Percentiles rank a stretch among this genome's conserved stretches.
These are phyloP conservation scores for Cheilosia vulpina DNA, from an alignment of 2,888 invertebrate species.

Conservation along the genomic window DNA sequence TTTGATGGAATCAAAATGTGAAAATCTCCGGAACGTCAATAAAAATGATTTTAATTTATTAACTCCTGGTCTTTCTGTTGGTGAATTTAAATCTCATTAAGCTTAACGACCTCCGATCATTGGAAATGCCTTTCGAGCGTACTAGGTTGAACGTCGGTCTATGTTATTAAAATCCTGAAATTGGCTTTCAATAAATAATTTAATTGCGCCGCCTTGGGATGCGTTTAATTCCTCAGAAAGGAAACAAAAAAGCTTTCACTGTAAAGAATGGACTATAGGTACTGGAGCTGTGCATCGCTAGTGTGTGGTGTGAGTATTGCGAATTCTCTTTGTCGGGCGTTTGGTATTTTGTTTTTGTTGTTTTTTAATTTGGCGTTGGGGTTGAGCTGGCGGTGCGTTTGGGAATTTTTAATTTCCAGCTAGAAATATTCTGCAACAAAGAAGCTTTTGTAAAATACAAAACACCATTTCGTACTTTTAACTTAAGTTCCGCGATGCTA, in stretches of 20 bases:
- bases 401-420: conserved; percentile 22
- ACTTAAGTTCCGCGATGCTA: background rate
- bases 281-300: too few relatives aligned
- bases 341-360: background rate
- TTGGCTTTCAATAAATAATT: conserved; percentile 10
- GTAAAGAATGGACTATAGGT: background rate
- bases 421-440: background rate
- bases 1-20: background rate
- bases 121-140: background rate
- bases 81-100: background rate
- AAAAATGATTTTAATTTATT: conserved; percentile 16
- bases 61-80: background rate
- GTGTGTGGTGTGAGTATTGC: too few relatives aligned
- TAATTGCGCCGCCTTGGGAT: background rate
- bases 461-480: background rate
- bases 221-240: background rate
- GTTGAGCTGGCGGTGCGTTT: background rate
- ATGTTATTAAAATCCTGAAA: background rate
- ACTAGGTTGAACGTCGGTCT: background rate
- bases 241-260: background rate
- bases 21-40: background rate
- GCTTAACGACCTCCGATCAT: background rate
- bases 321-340: background rate
- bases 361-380: too few relatives aligned
- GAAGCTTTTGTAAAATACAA: background rate